Evolutionary conservation across 2,113 vertebrate species (phyloP).

Genomic region (Prolemur simus): DNA sequence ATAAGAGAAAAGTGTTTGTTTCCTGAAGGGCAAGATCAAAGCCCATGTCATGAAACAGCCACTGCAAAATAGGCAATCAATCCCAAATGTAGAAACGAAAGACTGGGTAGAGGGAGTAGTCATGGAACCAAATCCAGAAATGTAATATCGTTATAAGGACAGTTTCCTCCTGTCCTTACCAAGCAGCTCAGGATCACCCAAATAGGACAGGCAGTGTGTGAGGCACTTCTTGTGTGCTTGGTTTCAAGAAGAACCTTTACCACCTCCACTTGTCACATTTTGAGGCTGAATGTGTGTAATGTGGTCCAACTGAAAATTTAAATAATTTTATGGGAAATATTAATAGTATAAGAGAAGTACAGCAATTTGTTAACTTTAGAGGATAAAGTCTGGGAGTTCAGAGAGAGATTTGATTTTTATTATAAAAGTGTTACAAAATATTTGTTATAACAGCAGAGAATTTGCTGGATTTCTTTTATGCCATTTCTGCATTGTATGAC

Average conservation of each 20-base stretch:
- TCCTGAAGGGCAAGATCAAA: not conserved
- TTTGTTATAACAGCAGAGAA: slow-evolving; percentile 19
- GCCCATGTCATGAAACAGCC: not conserved
- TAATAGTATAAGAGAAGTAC: not conserved
- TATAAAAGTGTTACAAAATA: not conserved
- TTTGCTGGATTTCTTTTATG: not conserved
- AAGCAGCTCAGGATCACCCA: not conserved
- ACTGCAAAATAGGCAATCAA: not conserved
- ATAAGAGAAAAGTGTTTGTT: not conserved
- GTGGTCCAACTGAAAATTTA: not conserved
- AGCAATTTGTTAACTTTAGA: not conserved
- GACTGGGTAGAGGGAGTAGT: not conserved
- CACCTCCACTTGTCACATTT: not conserved
- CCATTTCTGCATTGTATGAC: not conserved
- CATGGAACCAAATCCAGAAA: slow-evolving; percentile 13
- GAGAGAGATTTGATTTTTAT: slow-evolving; percentile 2
- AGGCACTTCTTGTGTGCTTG: not conserved
- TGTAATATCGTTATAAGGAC: not conserved
- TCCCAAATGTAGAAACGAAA: slow-evolving; percentile 13
- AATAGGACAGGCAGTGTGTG: not conserved
- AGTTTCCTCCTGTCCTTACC: not conserved
- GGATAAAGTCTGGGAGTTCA: not conserved
- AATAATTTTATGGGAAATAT: not conserved
- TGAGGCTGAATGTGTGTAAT: not conserved
- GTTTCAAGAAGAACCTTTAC: not conserved